Base-by-base conservation (phyloP, 2,113 vertebrate genomes). In the Xenopus tropicalis region DNA sequence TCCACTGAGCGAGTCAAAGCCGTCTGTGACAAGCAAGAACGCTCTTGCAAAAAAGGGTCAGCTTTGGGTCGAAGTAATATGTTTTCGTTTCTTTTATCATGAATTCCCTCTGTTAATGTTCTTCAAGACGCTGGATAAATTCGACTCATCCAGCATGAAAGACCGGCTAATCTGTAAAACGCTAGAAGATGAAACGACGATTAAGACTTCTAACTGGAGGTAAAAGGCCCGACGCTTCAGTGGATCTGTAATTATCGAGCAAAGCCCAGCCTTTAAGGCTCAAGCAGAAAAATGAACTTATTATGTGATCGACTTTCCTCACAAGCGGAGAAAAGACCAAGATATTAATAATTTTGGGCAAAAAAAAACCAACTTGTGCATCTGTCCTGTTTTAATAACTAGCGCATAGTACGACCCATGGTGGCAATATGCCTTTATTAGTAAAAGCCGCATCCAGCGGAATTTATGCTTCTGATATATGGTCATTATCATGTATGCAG, bases 71-170 rank as follows among this genome's bases (percentile, higher is more conserved):
- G 0, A 71, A 77, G 69, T 25, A 77, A 59, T 17, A 37, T 6
- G 42, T 77, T 81, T 77, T 79, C 72, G 65, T 66, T 77, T 70
- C 78, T 78, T 77, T 70, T 66, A 77, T 65, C 61, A 67, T 22
- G 74, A 76, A 17, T 14, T 24, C 78, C 73, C 48, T 79, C 80
- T 64, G 80, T 61, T 66, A 51, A 81, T 70, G 24, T 78, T 81
- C 79, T 79, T 69, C 74, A 79, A 85, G 83, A 80, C 19, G 22
- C 48, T 79, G 46, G 46, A 73, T 66, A 70, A 11, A 72, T 72
- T 54, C 71, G 70, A 88, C 70, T 86, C 80, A 86, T 78, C 37
- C 66, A 44, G 72, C 66, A 83, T 79, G 81, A 85, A 87, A 84
- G 78, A 72, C 70, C 81, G 72, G 84, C 74, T 85, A 82, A 86